Evolutionary conservation across 2,113 vertebrate genomes (phyloP).

Genomic region (Sprattus sprattus): DNA sequence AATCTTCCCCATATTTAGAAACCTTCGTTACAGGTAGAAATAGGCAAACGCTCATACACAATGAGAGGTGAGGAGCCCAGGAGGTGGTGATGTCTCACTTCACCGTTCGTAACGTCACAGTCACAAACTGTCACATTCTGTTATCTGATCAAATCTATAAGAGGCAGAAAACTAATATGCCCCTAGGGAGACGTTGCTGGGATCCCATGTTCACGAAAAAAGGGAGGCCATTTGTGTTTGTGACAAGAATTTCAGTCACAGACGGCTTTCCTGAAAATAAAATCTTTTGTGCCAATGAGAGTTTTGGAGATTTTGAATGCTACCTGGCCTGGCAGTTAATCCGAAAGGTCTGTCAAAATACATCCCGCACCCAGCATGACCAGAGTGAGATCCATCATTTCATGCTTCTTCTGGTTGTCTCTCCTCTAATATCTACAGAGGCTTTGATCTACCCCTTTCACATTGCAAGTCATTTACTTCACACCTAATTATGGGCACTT

Average conservation of each 20-base stretch:
- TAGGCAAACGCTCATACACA: not conserved
- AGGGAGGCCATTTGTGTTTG: not conserved
- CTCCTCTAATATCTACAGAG: not conserved
- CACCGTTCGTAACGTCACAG: not conserved
- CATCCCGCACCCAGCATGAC: not conserved
- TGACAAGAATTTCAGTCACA: not conserved
- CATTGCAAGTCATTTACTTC: conserved; percentile 4
- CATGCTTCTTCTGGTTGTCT: not conserved
- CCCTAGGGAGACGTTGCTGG: not conserved
- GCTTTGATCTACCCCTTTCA: conserved; percentile 7
- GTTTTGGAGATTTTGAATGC: not conserved
- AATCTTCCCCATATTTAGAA: not conserved
- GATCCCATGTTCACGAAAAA: not conserved
- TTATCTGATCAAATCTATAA: not conserved
- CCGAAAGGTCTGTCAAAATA: not conserved
- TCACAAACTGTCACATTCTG: not conserved
- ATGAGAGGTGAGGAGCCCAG: not conserved
- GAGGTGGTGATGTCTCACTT: not conserved
- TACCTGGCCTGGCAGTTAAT: conserved; percentile 1
- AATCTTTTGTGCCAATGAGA: not conserved
- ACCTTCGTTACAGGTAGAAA: not conserved
- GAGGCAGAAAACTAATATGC: not conserved
- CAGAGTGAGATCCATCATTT: conserved; percentile 11
- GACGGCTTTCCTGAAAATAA: not conserved
- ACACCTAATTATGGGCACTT: conserved; percentile 2